Percentiles rank a stretch among this genome's conserved stretches.
phyloP scores from a whole-genome alignment of 2,113 vertebrate species.

The Bombycilla garrulus region DNA sequence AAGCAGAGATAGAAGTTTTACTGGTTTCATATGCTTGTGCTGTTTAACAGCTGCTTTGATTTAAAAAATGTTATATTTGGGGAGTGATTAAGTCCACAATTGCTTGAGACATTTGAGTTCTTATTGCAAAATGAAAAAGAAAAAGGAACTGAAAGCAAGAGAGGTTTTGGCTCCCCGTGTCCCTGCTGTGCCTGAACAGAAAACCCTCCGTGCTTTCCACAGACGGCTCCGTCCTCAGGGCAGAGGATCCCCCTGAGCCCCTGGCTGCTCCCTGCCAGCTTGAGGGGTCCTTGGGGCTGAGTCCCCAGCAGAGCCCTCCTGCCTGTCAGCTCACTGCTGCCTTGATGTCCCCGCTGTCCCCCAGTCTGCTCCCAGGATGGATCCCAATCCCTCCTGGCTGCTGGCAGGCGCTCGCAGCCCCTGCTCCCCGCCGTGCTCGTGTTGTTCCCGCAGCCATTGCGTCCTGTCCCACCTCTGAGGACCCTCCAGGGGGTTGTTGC shows the following conservation, averaged over 20 bases:
- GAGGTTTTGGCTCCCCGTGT: not conserved
- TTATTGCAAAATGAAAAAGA: conserved; percentile 24
- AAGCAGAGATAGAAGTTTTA: conserved; percentile 44
- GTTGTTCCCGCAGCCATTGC: not conserved
- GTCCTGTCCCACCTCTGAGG: not conserved
- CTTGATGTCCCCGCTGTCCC: not conserved
- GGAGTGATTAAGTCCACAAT: conserved; percentile 53
- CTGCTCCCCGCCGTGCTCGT: fast-evolving
- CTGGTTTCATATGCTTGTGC: conserved; percentile 40
- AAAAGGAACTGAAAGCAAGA: conserved; percentile 33
- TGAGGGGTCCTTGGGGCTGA: not conserved
- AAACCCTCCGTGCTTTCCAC: not conserved
- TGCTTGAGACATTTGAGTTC: conserved; percentile 39
- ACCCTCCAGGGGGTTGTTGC: not conserved
- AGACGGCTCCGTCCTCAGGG: not conserved
- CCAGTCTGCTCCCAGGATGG: not conserved
- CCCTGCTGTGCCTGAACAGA: not conserved
- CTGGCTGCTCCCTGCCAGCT: not conserved
- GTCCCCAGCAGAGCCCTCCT: not conserved
- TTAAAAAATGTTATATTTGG: conserved; percentile 39
- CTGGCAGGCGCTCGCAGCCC: not conserved
- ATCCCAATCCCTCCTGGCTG: not conserved
- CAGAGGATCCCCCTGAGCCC: not conserved
- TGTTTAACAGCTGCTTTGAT: conserved; percentile 51
- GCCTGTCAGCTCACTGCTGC: not conserved